phyloP scores from a whole-genome alignment of 2,113 vertebrate species.

The Strigops habroptila region DNA sequence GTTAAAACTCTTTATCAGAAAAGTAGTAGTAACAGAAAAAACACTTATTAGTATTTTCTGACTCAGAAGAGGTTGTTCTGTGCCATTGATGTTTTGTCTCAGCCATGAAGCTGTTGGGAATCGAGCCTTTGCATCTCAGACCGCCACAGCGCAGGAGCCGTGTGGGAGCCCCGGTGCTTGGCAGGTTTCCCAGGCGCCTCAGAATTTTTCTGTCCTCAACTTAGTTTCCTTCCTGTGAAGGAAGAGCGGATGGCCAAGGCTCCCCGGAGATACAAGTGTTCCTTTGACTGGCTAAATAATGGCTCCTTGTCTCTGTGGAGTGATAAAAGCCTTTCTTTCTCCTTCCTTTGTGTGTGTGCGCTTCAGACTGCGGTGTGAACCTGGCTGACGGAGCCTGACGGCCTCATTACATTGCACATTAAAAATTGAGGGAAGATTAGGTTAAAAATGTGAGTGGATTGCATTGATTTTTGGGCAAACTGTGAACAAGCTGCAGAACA shows the following conservation, averaged over 20 bases:
- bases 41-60: neutral
- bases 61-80: neutral
- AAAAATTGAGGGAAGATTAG: neutral
- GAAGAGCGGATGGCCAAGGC: neutral
- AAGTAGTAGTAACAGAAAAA: neutral
- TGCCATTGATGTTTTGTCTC: neutral
- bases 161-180: neutral
- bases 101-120: neutral
- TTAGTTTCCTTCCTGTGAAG: constrained; percentile 19
- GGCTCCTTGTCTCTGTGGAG: neutral
- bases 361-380: neutral
- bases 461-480: neutral
- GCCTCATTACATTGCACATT: neutral
- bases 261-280: neutral
- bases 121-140: accelerated
- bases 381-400: neutral
- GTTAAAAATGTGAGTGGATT: neutral
- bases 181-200: neutral
- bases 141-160: neutral
- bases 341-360: neutral
- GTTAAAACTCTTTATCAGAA: neutral
- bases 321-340: neutral
- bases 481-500: neutral
- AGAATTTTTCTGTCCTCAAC: neutral
- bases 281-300: neutral